Evolutionary conservation across 1,140 invertebrate species (phyloP).

Genomic region (Metaphire vulgaris): DNA sequence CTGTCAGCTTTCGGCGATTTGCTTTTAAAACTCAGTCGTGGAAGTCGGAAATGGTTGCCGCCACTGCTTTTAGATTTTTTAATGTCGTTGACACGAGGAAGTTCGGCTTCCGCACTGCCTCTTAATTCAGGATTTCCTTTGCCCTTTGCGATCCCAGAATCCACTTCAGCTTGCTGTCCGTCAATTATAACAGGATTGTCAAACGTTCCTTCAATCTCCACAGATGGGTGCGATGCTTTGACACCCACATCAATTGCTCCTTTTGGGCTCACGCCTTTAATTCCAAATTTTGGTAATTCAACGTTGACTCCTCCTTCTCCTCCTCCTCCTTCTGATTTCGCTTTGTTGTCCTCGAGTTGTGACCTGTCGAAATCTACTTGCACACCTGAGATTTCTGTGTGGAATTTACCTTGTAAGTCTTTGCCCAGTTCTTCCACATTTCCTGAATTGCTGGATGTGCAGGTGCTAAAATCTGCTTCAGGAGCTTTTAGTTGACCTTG

Average conservation of each 20-base stretch:
- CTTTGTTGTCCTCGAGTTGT: background rate
- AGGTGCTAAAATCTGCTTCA: too few species aligned
- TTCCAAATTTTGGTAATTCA: slow-evolving; percentile 6
- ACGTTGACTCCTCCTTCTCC: slow-evolving; percentile 6
- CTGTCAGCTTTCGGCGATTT: background rate
- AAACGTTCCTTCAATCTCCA: background rate
- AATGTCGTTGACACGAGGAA: slow-evolving; percentile 1
- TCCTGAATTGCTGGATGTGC: too few species aligned
- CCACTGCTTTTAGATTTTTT: slow-evolving; percentile 6
- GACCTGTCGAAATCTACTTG: background rate
- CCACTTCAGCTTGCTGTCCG: too few species aligned
- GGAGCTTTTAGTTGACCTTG: background rate
- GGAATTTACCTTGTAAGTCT: background rate
- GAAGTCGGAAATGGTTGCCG: background rate
- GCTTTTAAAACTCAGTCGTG: background rate
- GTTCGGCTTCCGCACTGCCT: background rate
- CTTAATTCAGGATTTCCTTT: too few species aligned
- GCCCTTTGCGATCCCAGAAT: too few species aligned
- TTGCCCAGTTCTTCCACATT: background rate
- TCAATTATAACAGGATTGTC: too few species aligned
- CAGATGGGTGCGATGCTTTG: background rate
- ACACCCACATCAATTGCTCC: background rate
- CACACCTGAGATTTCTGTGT: background rate
- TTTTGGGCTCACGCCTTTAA: background rate
- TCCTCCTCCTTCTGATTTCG: background rate